Base-by-base conservation (phyloP, 2,888 invertebrate species). In the Hemicrepidius hirtus region DNA sequence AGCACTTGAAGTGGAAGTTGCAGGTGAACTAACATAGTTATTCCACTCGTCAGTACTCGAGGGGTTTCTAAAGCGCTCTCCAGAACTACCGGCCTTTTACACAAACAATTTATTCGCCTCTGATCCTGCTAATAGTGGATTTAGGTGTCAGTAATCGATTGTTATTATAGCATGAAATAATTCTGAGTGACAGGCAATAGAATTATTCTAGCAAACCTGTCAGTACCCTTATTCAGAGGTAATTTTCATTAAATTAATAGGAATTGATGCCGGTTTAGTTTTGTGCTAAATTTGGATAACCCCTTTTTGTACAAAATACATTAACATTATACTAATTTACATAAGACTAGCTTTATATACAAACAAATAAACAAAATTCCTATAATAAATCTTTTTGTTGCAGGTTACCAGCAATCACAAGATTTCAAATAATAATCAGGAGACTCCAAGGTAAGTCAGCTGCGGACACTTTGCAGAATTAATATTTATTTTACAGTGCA, bases 391-490 rank as follows among this genome's bases (percentile, higher is more conserved):
- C 55, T 65, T 64, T 75, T 78, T 71, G 68, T 79, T 77, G 21
- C 79, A 79, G 79, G 74, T 69, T 35, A 64, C 73, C 10, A 65
- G 50, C 72, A 77, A 77, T 74, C 77, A 76, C 72, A 79, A 79
- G 65, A 74, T 76, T 66, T 73, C 77, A 64, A 78, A 79, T 67
- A 79, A 79, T 73, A 79, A 78, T 77, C 73, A 77, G 44, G 80
- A 80, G 65, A 77, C 75, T 63, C 69, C 77, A 41, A 80, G 78
- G 80, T 80, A 76, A 78, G 79, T 74, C 18, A 44, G 16, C 40
- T 18, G 41, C 46, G 12, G 57, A 57, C 57, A 57, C 55, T 46
- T 35, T 49, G 4, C 46, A 46, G 20, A 49, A 63, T 63, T 46
- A 63, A 65, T 40, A 24, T 65, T 53, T 41, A 65, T 65, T 53